phyloP scores from a whole-genome alignment of 2,797 vertebrate genomes.

The Tachyglossus aculeatus region DNA sequence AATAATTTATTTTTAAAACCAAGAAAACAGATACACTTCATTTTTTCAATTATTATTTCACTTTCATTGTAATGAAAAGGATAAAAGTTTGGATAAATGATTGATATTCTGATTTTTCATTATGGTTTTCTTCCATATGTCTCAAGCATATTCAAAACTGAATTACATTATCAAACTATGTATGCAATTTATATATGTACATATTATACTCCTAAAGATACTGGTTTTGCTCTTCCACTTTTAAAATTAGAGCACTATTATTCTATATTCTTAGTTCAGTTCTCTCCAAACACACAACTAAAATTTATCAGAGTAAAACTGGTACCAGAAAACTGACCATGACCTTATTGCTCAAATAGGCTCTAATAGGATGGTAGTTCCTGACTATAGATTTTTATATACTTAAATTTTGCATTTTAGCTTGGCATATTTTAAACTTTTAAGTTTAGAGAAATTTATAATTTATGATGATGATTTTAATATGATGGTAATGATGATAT shows the following conservation, averaged over 20 bases:
- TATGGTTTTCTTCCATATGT: not conserved
- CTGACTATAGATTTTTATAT: not conserved
- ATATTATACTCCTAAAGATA: too few relatives aligned
- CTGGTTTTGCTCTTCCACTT: too few relatives aligned
- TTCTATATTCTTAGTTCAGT: too few relatives aligned
- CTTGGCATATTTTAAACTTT: not conserved
- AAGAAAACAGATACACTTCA: not conserved
- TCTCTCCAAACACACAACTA: not conserved
- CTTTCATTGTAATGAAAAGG: not conserved
- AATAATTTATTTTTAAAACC: not conserved
- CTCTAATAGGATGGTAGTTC: not conserved
- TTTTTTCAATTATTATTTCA: conserved; percentile 2
- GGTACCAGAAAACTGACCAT: not conserved
- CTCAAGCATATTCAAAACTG: not conserved
- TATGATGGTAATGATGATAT: not conserved
- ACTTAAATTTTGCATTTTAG: not conserved
- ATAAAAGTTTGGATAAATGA: not conserved
- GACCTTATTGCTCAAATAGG: too few relatives aligned
- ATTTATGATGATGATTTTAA: not conserved
- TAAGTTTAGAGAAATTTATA: too few relatives aligned
- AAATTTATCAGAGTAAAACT: not conserved
- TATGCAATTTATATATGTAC: too few relatives aligned
- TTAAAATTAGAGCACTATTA: not conserved
- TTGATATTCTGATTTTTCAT: not conserved
- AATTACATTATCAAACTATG: too few relatives aligned